phyloP scores from a whole-genome alignment of 2,113 vertebrate genomes.

The Chaetorhynchus papuensis region DNA sequence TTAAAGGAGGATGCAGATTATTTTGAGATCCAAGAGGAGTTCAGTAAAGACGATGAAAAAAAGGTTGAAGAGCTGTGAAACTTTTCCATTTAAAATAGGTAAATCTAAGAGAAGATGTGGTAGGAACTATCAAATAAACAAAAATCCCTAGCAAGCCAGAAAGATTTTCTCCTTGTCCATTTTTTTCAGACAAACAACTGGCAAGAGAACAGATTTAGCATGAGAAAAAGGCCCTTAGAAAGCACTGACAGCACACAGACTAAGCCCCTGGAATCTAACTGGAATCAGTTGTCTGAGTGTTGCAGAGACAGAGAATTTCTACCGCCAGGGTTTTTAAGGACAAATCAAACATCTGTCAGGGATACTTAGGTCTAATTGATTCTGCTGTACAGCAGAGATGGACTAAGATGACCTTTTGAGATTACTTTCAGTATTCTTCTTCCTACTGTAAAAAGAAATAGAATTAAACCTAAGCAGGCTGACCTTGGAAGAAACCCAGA shows the following conservation, averaged over 20 bases:
- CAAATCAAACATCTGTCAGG: conserved; percentile 30
- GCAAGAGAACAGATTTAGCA: not conserved
- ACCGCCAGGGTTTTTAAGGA: conserved; percentile 3
- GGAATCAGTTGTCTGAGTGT: not conserved
- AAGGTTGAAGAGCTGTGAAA: not conserved
- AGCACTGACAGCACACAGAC: not conserved
- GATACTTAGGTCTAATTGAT: conserved; percentile 16
- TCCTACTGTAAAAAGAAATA: conserved; percentile 3
- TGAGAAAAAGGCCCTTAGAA: not conserved
- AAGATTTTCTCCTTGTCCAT: not conserved
- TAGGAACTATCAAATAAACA: not conserved
- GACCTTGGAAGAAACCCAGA: conserved; percentile 1
- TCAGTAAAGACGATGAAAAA: not conserved
- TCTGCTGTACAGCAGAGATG: not conserved
- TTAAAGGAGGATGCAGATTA: not conserved
- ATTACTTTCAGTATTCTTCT: not conserved
- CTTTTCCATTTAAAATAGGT: not conserved
- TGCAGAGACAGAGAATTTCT: not conserved
- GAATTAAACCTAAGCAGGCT: conserved; percentile 17
- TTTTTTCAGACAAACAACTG: not conserved
- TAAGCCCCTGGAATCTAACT: not conserved
- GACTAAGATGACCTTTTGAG: not conserved
- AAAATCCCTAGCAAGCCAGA: not conserved
- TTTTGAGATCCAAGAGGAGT: not conserved
- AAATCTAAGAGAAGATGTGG: not conserved